A percentile compares a stretch with the other conserved stretches of the same genome.
Conservation (phyloP, 2,888 invertebrate species). For the Lasioglossum zephyrum region DNA sequence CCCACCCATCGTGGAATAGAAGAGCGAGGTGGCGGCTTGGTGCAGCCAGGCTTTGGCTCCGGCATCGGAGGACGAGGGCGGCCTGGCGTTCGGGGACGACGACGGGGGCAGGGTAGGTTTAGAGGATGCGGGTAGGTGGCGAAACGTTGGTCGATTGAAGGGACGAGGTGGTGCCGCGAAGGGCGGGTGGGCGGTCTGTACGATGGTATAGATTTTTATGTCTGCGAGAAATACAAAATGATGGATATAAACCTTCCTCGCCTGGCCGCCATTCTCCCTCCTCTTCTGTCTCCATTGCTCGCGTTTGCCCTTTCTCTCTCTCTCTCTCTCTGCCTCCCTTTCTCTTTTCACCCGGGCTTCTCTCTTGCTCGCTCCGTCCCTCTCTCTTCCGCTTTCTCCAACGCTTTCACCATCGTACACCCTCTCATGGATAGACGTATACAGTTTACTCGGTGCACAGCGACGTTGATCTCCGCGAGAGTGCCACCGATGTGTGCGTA, state of each 20-base stretch:
- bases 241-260: constrained; percentile 82
- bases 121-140: constrained; percentile 69
- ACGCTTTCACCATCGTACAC: constrained; percentile 49
- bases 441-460: constrained; percentile 58
- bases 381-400: constrained; percentile 39
- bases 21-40: constrained; percentile 67
- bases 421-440: constrained; percentile 55
- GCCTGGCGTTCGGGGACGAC: constrained; percentile 38
- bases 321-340: not conserved
- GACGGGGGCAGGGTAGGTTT: constrained; percentile 58
- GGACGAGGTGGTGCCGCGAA: constrained; percentile 66
- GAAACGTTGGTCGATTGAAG: constrained; percentile 72
- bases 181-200: constrained; percentile 69
- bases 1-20: constrained; percentile 65
- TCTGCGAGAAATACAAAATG: constrained; percentile 83
- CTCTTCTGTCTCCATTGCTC: constrained; percentile 38
- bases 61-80: constrained; percentile 56
- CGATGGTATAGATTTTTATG: constrained; percentile 83
- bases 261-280: constrained; percentile 67
- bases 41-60: constrained; percentile 71
- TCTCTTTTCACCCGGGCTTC: constrained; percentile 28
- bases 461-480: constrained; percentile 62
- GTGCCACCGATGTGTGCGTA: constrained; percentile 31
- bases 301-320: constrained; percentile 37
- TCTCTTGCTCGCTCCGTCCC: not conserved